A percentile compares a stretch with the other conserved stretches of the same genome.
phyloP scores from a whole-genome alignment of 2,888 invertebrate genomes.

The Chrysina gloriosa region DNA sequence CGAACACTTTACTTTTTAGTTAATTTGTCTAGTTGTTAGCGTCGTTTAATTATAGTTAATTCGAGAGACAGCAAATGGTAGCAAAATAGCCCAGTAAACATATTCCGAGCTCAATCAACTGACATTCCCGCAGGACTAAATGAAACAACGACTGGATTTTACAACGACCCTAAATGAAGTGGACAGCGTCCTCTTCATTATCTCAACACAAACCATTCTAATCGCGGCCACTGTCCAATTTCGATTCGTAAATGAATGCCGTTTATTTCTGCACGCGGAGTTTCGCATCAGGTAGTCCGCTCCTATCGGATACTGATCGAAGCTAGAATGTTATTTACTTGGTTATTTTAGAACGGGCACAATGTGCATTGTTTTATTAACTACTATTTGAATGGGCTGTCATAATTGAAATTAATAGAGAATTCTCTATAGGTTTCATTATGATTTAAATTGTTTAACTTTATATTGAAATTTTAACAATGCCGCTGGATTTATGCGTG shows the following conservation, averaged over 20 bases:
- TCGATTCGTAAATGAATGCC: constrained; percentile 37
- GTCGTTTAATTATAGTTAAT: constrained; percentile 16
- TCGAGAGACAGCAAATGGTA: neutral
- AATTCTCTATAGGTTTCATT: constrained; percentile 58
- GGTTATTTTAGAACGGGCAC: constrained; percentile 58
- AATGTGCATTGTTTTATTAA: constrained; percentile 59
- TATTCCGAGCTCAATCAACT: constrained; percentile 24
- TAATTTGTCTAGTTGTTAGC: too few species aligned
- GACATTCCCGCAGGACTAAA: constrained; percentile 45
- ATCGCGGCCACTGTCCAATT: constrained; percentile 38
- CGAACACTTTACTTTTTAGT: too few species aligned
- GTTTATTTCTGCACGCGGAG: constrained; percentile 24
- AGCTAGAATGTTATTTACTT: constrained; percentile 58
- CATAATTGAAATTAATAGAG: constrained; percentile 62
- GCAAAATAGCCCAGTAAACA: constrained; percentile 5
- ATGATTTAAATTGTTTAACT: constrained; percentile 53
- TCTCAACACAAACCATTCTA: constrained; percentile 60
- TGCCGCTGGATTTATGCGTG: constrained; percentile 44
- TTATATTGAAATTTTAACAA: constrained; percentile 45
- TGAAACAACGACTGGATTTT: constrained; percentile 55
- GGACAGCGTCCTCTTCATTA: constrained; percentile 63
- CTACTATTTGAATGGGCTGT: constrained; percentile 58
- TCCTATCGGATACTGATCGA: constrained; percentile 51
- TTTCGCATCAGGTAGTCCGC: constrained; percentile 20
- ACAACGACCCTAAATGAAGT: constrained; percentile 62